Evolutionary conservation across 2,888 invertebrate species (phyloP).

Genomic region (Ferrisia virgata): DNA sequence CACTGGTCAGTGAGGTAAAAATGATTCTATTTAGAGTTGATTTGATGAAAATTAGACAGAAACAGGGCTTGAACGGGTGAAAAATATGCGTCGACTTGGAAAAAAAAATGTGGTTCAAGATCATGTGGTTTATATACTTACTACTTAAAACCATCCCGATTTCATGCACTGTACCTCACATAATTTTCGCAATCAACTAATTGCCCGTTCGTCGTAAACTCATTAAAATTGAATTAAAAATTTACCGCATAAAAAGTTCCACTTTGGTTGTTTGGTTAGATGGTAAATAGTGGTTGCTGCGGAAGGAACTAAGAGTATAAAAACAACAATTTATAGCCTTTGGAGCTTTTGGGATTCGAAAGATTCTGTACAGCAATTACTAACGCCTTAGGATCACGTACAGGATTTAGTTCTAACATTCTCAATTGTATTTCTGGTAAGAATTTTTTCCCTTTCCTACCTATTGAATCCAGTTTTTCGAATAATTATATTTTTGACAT

Average conservation of each 20-base stretch:
- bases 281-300: not conserved
- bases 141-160: not conserved
- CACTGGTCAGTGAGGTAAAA: too few species aligned
- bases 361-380: not conserved
- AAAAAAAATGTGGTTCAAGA: too few species aligned
- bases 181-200: not conserved
- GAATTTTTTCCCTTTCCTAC: not conserved
- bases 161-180: too few species aligned
- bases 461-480: not conserved
- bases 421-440: not conserved
- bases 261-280: not conserved
- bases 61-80: too few species aligned
- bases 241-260: not conserved
- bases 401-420: not conserved
- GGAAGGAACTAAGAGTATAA: not conserved
- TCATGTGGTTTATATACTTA: too few species aligned
- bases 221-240: conserved; percentile 21
- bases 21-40: too few species aligned
- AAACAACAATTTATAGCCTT: not conserved
- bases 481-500: not conserved
- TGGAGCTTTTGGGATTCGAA: not conserved
- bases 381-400: not conserved
- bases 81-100: too few species aligned
- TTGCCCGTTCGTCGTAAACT: not conserved
- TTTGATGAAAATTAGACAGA: too few species aligned